These are phyloP conservation scores for Cephus pygmeus DNA, from an alignment of 2,888 invertebrate genomes.

Conservation along the genomic window DNA sequence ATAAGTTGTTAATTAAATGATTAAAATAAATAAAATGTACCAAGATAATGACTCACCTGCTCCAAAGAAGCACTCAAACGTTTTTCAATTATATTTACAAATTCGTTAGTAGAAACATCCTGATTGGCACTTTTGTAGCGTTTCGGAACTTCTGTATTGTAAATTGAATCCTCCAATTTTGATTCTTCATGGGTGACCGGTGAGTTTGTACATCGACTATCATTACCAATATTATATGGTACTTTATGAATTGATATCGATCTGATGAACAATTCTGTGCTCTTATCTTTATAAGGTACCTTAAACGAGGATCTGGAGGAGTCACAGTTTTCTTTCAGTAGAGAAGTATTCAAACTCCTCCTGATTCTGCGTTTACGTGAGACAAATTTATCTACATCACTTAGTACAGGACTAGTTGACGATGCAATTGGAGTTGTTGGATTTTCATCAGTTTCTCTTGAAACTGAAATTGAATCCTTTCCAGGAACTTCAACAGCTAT, in stretches of 20 bases:
- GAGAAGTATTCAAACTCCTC: neutral
- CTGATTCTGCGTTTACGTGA: neutral
- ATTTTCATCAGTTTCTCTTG: slow-evolving; percentile 15
- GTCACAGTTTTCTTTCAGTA: no score
- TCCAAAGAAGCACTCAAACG: slow-evolving; percentile 53
- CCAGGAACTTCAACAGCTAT: neutral
- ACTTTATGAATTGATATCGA: neutral
- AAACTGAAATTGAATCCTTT: neutral
- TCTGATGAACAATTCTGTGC: neutral
- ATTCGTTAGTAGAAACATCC: neutral
- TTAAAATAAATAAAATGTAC: slow-evolving; percentile 3
- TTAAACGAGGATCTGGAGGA: no score
- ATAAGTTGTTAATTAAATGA: slow-evolving; percentile 20
- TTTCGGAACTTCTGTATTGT: neutral
- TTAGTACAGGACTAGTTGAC: slow-evolving; percentile 9
- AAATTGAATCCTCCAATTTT: neutral
- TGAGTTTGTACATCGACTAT: neutral
- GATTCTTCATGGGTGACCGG: neutral
- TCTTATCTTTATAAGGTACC: neutral
- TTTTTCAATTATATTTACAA: slow-evolving; percentile 50
- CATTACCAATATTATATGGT: neutral
- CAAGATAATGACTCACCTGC: slow-evolving; percentile 40
- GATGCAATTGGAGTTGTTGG: slow-evolving; percentile 11
- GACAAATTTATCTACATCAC: neutral
- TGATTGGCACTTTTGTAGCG: slow-evolving; percentile 7